phyloP scores from a whole-genome alignment of 2,797 vertebrate species.

The Champsocephalus esox region DNA sequence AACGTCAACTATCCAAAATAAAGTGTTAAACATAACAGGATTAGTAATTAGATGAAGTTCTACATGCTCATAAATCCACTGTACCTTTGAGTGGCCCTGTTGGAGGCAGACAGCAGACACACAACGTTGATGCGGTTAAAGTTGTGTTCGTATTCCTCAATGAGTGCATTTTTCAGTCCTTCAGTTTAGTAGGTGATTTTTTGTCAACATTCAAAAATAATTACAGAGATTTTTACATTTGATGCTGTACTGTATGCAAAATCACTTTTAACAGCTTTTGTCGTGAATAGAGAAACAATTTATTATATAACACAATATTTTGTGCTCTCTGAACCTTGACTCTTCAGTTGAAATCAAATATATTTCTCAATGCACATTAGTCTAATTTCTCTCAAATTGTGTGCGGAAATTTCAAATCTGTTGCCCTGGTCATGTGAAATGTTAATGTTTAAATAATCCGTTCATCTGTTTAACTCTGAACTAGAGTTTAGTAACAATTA shows the following conservation, averaged over 20 bases:
- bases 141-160: background rate
- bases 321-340: background rate
- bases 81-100: constrained; percentile 70
- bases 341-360: background rate
- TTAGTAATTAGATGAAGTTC: constrained; percentile 34
- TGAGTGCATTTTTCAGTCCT: background rate
- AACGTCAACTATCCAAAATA: background rate
- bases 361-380: too few relatives aligned
- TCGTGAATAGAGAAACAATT: background rate
- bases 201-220: background rate
- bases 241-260: background rate
- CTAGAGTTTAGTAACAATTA: too few relatives aligned
- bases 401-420: too few relatives aligned
- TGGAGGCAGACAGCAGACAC: constrained; percentile 63
- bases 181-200: background rate
- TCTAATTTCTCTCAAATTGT: too few relatives aligned
- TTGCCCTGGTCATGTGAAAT: too few relatives aligned
- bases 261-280: background rate
- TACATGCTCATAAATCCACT: constrained; percentile 41
- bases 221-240: background rate
- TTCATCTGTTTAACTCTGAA: too few relatives aligned
- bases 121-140: background rate
- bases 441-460: too few relatives aligned
- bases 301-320: background rate
- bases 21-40: constrained; percentile 20